A percentile compares a stretch with the other conserved stretches of the same genome.
These are phyloP conservation scores for Apamea epomidion DNA, from an alignment of 2,888 invertebrate genomes.

Conservation along the genomic window DNA sequence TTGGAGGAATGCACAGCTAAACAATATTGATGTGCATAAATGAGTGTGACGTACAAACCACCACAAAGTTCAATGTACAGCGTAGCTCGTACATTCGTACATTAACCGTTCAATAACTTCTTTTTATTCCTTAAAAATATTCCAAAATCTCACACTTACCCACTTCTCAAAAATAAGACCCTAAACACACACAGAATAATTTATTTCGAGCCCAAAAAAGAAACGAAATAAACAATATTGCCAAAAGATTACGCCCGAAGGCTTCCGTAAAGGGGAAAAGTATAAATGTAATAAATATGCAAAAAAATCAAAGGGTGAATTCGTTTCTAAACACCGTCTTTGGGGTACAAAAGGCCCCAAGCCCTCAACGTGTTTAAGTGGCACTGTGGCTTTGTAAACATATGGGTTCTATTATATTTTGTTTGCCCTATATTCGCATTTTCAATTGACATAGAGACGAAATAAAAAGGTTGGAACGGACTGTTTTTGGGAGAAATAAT, in stretches of 20 bases:
- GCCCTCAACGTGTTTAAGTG: constrained; percentile 65
- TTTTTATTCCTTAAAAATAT: constrained; percentile 4
- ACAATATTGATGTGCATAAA: no score
- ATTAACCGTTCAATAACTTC: no score
- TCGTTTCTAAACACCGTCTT: constrained; percentile 73
- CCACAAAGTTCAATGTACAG: no score
- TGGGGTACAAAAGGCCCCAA: constrained; percentile 63
- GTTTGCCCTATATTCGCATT: constrained; percentile 52
- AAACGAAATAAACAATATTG: constrained; percentile 68
- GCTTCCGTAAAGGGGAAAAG: constrained; percentile 55
- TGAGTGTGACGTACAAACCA: no score
- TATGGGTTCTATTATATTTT: constrained; percentile 60
- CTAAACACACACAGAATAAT: constrained; percentile 62
- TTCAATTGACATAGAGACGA: constrained; percentile 42
- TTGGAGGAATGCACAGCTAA: no score
- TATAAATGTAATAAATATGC: constrained; percentile 67
- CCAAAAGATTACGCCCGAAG: constrained; percentile 60
- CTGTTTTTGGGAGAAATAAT: constrained; percentile 13
- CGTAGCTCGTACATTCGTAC: no score
- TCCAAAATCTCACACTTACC: constrained; percentile 11
- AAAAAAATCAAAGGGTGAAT: constrained; percentile 77
- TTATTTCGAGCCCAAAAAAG: constrained; percentile 59
- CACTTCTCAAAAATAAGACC: constrained; percentile 19
- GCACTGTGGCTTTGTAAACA: constrained; percentile 66
- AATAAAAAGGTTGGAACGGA: constrained; percentile 30